Evolutionary conservation across 2,113 vertebrate species (phyloP).

Genomic region (Solea senegalensis): DNA sequence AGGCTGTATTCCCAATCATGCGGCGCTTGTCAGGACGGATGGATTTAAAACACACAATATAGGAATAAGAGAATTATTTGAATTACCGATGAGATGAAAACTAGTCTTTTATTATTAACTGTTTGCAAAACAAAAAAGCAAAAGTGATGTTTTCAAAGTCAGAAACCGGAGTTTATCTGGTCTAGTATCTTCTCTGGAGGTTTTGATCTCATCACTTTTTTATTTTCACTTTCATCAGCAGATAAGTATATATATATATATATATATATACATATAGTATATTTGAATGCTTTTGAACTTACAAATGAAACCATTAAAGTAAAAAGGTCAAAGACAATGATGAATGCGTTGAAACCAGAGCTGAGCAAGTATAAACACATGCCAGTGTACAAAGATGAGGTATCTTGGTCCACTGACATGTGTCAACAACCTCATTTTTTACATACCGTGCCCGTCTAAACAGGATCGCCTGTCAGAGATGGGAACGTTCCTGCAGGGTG

Average conservation of each 20-base stretch:
- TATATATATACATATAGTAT: too few relatives aligned
- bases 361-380: constrained; percentile 19
- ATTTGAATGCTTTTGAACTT: too few relatives aligned
- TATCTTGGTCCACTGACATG: too few relatives aligned
- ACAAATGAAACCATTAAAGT: too few relatives aligned
- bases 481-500: neutral
- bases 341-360: neutral
- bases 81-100: neutral
- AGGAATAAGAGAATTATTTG: neutral
- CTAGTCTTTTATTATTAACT: neutral
- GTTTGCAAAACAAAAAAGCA: neutral
- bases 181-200: neutral
- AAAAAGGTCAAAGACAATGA: too few relatives aligned
- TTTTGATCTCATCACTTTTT: neutral
- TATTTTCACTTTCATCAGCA: neutral
- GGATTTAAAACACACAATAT: too few relatives aligned
- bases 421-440: neutral
- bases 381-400: neutral
- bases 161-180: too few relatives aligned
- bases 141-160: neutral
- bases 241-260: neutral
- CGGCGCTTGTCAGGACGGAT: neutral
- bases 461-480: constrained; percentile 28
- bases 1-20: constrained; percentile 3
- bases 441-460: constrained; percentile 50